Conservation (phyloP, 1,140 invertebrate species). For the Condylostylus longicornis region DNA sequence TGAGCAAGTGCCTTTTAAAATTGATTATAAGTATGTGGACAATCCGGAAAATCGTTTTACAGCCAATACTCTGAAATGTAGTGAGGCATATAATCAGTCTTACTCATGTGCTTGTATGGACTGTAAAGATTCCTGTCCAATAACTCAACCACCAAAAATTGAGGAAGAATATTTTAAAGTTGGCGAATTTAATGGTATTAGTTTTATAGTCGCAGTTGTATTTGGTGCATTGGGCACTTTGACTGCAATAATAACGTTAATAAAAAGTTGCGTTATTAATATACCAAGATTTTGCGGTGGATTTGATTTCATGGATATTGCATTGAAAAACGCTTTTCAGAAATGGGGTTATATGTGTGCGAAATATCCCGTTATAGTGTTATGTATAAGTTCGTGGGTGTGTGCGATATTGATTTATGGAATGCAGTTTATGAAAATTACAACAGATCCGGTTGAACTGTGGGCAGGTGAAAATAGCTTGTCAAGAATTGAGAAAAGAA, state of each 20-base stretch:
- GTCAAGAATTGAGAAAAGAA: slow-evolving; percentile 65
- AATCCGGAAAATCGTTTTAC: slow-evolving; percentile 35
- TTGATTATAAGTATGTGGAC: slow-evolving; percentile 39
- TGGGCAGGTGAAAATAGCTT: slow-evolving; percentile 68
- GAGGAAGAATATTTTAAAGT: slow-evolving; percentile 23
- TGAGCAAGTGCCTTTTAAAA: slow-evolving; percentile 46
- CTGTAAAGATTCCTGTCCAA: slow-evolving; percentile 47
- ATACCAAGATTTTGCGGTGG: slow-evolving; percentile 10
- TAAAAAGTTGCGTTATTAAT: neutral
- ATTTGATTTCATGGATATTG: slow-evolving; percentile 31
- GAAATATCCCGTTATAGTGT: slow-evolving; percentile 40
- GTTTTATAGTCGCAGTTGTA: slow-evolving; percentile 29
- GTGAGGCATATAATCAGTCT: slow-evolving; percentile 37
- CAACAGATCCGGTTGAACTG: slow-evolving; percentile 73
- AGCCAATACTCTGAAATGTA: slow-evolving; percentile 38
- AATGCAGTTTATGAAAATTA: slow-evolving; percentile 46
- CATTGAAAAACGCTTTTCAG: slow-evolving; percentile 37
- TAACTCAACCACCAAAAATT: slow-evolving; percentile 33
- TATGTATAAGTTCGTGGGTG: slow-evolving; percentile 43
- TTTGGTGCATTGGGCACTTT: slow-evolving; percentile 16
- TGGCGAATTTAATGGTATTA: slow-evolving; percentile 22
- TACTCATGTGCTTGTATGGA: slow-evolving; percentile 64
- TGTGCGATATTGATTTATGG: slow-evolving; percentile 47
- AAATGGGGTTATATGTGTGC: slow-evolving; percentile 46
- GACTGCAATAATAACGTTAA: neutral